Conservation (phyloP, 2,113 vertebrate genomes). For the Oplegnathus fasciatus region DNA sequence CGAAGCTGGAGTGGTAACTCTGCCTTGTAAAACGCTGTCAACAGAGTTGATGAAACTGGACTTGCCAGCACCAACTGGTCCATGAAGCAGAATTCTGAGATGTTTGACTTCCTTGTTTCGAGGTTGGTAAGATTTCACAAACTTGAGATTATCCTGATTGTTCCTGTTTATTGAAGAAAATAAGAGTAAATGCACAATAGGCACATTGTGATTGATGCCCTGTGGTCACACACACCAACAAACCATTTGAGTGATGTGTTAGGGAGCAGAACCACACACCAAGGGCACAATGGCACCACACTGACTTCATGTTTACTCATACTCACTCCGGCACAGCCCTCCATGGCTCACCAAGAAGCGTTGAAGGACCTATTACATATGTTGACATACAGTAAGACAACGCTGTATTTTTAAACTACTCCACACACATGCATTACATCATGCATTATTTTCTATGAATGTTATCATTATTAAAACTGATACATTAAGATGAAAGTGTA, state of each 20-base stretch:
- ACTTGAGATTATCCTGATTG: not conserved
- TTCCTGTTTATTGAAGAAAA: constrained; percentile 16
- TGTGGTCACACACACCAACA: not conserved
- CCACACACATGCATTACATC: not conserved
- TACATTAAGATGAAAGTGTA: not conserved
- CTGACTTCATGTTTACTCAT: not conserved
- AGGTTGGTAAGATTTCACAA: constrained; percentile 2
- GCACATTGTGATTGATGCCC: no score
- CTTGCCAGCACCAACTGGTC: constrained; percentile 48
- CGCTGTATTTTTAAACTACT: not conserved
- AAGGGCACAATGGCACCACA: not conserved
- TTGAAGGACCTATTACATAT: not conserved
- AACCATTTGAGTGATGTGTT: no score
- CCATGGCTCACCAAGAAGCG: constrained; percentile 6
- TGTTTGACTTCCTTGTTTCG: not conserved
- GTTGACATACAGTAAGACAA: not conserved
- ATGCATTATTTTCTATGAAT: not conserved
- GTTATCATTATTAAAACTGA: no score
- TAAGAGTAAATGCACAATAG: not conserved
- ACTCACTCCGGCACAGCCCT: constrained; percentile 23
- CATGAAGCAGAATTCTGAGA: constrained; percentile 60
- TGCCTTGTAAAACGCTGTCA: constrained; percentile 28
- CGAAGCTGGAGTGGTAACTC: not conserved
- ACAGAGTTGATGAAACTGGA: constrained; percentile 74
- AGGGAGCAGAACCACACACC: not conserved